Evolutionary conservation across 2,797 vertebrate genomes (phyloP), one percentile per base, ranked within the genome.

Genomic region (Chanos chanos): DNA sequence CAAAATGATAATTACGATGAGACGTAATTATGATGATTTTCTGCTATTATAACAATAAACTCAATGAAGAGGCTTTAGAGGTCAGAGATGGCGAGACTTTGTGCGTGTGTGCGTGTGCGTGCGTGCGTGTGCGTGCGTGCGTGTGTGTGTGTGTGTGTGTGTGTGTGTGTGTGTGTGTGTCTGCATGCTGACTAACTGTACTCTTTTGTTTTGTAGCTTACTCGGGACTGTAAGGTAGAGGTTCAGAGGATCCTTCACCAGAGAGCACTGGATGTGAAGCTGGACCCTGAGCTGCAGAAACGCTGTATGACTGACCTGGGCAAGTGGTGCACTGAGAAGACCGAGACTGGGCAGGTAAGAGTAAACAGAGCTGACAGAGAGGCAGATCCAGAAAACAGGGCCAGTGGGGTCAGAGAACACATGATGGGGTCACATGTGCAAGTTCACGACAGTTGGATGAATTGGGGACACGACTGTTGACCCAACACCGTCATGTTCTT

Each of bases 261-360:
- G 77, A 93, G 96, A 45, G 96, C 96, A 53, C 87, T 99, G 84
- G 96, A 98, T 3, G 94, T 99, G 66, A 98, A 96, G 70, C 79
- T 99, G 81, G 95, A 99, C 61, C 96, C 96, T 0, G 86, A 89
- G 28, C 90, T 99, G 12, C 96, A 99, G 83, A 90, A 90, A 63
- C 94, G 94, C 73, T 99, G 96, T 77, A 93, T 99, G 86, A 94
- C 89, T 1, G 96, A 99, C 71, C 69, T 98, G 30, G 96, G 96
- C 0, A 99, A 99, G 70, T 99, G 96, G 96, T 99, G 96, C 84
- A 97, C 94, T 13, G 96, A 98, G 53, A 98, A 98, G 77, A 94
- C 93, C 0, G 95, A 98, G 65, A 79, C 90, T 0, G 95, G 96
- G 34, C 95, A 98, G 90, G 93, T 94, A 51, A 18, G 16, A 15